Percentiles rank a stretch among this genome's conserved stretches.
These are phyloP conservation scores for Trachelus stipa DNA, from an alignment of 2,888 invertebrate species.

Conservation along the genomic window DNA sequence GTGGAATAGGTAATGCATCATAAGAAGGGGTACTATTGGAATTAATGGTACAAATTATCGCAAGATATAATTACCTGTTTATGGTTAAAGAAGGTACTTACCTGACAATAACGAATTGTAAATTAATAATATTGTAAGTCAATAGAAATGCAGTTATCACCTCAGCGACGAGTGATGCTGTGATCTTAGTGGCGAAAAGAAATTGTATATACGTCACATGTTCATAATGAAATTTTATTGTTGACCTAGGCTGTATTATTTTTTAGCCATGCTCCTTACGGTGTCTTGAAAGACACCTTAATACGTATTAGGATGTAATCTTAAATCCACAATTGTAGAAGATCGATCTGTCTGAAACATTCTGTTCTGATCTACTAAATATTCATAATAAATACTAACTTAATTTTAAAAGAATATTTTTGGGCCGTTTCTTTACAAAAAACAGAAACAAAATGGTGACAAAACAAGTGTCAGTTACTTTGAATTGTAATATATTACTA, in stretches of 20 bases:
- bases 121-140: conserved; percentile 18
- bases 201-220: conserved; percentile 14
- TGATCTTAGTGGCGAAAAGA: neutral
- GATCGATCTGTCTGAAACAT: neutral
- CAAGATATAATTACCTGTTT: neutral
- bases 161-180: neutral
- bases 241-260: conserved; percentile 2
- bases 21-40: neutral
- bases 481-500: conserved; percentile 48
- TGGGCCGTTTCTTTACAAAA: conserved; percentile 3
- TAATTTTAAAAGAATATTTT: neutral
- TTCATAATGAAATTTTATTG: conserved; percentile 19
- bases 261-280: neutral
- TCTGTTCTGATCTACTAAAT: neutral
- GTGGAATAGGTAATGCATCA: neutral
- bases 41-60: conserved; percentile 19
- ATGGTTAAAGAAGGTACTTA: conserved; percentile 19
- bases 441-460: conserved; percentile 30
- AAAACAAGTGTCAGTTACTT: conserved; percentile 20
- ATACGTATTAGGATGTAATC: neutral
- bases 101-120: conserved; percentile 28
- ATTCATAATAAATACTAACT: neutral
- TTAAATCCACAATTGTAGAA: neutral
- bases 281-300: neutral
- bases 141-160: conserved; percentile 3